Percentiles rank a stretch among this genome's conserved stretches.
Evolutionary conservation across 92 coral and sea anemone species (phyloP).

Genomic region (Zoanthus gigantus): DNA sequence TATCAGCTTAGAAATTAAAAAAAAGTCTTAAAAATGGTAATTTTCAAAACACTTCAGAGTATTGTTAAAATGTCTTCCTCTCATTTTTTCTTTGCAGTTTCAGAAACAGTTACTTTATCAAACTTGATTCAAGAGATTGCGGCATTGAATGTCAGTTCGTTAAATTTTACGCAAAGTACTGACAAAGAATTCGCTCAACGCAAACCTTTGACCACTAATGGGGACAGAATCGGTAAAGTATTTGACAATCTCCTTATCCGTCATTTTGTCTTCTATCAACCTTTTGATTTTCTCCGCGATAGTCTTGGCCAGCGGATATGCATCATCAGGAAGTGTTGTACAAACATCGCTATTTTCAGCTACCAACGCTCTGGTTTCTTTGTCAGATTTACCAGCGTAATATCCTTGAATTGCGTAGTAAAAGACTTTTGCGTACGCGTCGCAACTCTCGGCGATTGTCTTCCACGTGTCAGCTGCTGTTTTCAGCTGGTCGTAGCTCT

Average conservation of each 20-base stretch:
- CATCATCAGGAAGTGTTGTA: slow-evolving; percentile 63
- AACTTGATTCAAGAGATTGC: too few relatives aligned
- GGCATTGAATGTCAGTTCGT: too few relatives aligned
- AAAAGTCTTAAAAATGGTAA: too few relatives aligned
- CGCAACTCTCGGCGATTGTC: slow-evolving; percentile 56
- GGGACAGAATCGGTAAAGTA: slow-evolving; percentile 61
- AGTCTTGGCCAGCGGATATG: slow-evolving; percentile 59
- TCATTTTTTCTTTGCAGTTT: too few relatives aligned
- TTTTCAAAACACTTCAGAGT: too few relatives aligned
- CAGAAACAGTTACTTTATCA: too few relatives aligned
- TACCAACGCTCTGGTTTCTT: slow-evolving; percentile 30
- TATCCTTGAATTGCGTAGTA: slow-evolving; percentile 62
- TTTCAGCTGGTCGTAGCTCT: slow-evolving; percentile 42
- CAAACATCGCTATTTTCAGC: slow-evolving; percentile 48
- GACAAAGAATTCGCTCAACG: slow-evolving; percentile 54
- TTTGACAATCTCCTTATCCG: slow-evolving; percentile 63
- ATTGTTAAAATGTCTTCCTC: too few relatives aligned
- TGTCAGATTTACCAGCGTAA: slow-evolving; percentile 48
- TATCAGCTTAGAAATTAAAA: too few relatives aligned
- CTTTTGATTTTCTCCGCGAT: slow-evolving; percentile 61
- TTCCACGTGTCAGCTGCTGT: slow-evolving; percentile 59
- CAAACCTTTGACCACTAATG: slow-evolving; percentile 55
- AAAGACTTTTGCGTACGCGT: slow-evolving; percentile 56
- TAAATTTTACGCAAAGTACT: slow-evolving; percentile 46
- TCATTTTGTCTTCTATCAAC: slow-evolving; percentile 42